phyloP scores from a whole-genome alignment of 2,797 vertebrate species.

The Picus viridis region DNA sequence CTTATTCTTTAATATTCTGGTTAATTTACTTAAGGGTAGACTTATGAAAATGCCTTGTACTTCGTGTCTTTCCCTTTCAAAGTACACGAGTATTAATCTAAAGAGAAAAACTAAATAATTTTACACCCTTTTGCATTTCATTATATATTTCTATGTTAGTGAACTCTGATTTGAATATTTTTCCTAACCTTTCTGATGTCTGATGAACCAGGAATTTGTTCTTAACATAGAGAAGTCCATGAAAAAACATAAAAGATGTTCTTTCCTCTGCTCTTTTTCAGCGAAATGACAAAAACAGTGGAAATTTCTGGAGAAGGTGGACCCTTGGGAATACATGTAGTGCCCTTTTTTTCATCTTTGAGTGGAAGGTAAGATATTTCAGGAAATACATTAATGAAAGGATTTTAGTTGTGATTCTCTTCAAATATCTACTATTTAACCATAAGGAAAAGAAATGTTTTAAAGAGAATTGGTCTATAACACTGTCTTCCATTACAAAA shows the following conservation, averaged over 20 bases:
- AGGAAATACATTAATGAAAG: slow-evolving; percentile 1
- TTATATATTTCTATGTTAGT: not conserved
- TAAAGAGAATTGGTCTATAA: not conserved
- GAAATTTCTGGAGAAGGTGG: slow-evolving; percentile 92
- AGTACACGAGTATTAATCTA: not conserved
- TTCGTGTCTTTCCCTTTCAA: not conserved
- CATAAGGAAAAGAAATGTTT: not conserved
- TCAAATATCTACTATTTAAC: not conserved
- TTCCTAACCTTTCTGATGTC: not conserved
- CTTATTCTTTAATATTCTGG: not conserved
- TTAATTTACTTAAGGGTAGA: not conserved
- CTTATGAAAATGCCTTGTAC: not conserved
- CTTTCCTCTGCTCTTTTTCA: slow-evolving; percentile 71
- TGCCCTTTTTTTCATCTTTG: slow-evolving; percentile 94
- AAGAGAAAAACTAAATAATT: not conserved
- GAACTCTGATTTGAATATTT: not conserved
- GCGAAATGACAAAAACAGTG: slow-evolving; percentile 88
- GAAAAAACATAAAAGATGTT: not conserved
- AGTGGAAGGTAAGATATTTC: slow-evolving; percentile 90
- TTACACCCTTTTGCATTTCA: not conserved
- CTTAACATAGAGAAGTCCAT: not conserved
- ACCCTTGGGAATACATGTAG: slow-evolving; percentile 94
- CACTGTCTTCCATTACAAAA: not conserved
- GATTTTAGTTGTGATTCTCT: not conserved
- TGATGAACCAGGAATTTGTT: not conserved